Conservation (phyloP, 2,888 invertebrate species). For the Leptopilina drosophilae region DNA sequence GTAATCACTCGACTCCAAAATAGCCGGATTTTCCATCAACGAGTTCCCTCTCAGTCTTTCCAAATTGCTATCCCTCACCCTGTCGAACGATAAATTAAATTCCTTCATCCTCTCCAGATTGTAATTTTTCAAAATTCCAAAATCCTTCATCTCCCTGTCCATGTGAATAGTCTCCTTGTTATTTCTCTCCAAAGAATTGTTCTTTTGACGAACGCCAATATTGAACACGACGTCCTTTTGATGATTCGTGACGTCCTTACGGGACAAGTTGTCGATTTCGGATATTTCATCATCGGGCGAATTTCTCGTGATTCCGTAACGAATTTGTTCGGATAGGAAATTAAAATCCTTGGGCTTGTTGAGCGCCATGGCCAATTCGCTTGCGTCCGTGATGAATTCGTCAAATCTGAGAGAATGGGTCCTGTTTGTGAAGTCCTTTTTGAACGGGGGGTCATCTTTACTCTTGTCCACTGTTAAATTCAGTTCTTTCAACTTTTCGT, state of each 20-base stretch:
- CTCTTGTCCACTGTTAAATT: conserved; percentile 57
- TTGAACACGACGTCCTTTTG: conserved; percentile 66
- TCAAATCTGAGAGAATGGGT: conserved; percentile 56
- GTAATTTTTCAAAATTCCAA: conserved; percentile 66
- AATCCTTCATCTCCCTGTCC: conserved; percentile 67
- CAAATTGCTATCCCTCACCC: conserved; percentile 62
- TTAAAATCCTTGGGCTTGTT: conserved; percentile 64
- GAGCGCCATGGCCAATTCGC: conserved; percentile 59
- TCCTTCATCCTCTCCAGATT: conserved; percentile 68
- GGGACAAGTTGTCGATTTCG: conserved; percentile 57
- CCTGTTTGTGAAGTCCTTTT: conserved; percentile 39
- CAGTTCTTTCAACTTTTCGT: conserved; percentile 65
- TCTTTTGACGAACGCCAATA: conserved; percentile 60
- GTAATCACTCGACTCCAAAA: conserved; percentile 64
- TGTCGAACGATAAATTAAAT: conserved; percentile 66
- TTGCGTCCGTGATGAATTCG: conserved; percentile 57
- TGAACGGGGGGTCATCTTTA: not conserved
- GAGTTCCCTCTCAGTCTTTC: conserved; percentile 64
- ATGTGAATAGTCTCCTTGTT: conserved; percentile 64
- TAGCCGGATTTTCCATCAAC: conserved; percentile 62
- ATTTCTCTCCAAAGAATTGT: conserved; percentile 59
- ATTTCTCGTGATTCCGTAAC: conserved; percentile 47
- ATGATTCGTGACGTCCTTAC: conserved; percentile 60
- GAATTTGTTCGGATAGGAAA: conserved; percentile 49
- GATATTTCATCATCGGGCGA: conserved; percentile 61